A percentile compares a stretch with the other conserved stretches of the same genome.
Evolutionary conservation across 2,888 invertebrate genomes (phyloP).

Genomic region (Agrotis exclamationis): DNA sequence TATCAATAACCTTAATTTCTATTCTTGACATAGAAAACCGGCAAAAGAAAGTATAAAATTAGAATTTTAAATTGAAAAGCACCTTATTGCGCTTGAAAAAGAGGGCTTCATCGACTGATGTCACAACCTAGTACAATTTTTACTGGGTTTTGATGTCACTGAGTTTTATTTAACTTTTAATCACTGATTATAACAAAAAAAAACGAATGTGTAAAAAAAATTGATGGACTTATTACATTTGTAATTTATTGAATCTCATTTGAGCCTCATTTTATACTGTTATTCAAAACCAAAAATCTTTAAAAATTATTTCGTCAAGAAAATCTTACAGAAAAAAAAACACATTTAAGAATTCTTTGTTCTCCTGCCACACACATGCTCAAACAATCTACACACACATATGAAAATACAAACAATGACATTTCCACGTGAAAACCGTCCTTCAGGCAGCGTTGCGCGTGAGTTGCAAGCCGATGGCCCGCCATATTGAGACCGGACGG

Average conservation of each 20-base stretch:
- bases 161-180: no score
- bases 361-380: constrained; percentile 12
- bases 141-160: no score
- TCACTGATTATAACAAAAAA: no score
- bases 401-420: constrained; percentile 50
- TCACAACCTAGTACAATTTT: no score
- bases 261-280: no score
- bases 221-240: no score
- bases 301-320: not conserved
- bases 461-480: constrained; percentile 58
- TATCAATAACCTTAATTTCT: not conserved
- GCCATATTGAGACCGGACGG: constrained; percentile 86
- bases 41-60: not conserved
- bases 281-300: not conserved
- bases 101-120: not conserved
- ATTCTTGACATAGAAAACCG: not conserved
- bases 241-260: no score
- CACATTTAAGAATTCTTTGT: constrained; percentile 26
- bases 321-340: constrained; percentile 2
- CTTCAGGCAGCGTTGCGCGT: constrained; percentile 72
- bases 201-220: no score
- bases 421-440: constrained; percentile 77
- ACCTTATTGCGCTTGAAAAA: not conserved
- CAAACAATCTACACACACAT: constrained; percentile 11
- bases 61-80: constrained; percentile 8